Conservation (phyloP, 2,797 vertebrate species). For the Cirrhinus molitorella region DNA sequence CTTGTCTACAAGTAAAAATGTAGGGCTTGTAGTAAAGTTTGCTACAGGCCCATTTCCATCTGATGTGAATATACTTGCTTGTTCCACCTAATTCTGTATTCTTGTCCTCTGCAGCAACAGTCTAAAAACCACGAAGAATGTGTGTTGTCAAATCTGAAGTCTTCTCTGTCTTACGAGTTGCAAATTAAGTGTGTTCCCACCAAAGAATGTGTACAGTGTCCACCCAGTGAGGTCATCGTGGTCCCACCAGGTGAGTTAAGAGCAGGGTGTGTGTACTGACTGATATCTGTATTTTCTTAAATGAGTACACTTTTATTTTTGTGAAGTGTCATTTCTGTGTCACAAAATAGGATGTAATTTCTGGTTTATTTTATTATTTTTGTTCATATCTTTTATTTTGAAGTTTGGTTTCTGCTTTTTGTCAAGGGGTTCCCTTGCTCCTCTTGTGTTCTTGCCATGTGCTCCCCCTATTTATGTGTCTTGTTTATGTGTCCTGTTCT, state of each 20-base stretch:
- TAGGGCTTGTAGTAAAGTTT: not conserved
- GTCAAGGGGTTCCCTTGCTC: too few species aligned
- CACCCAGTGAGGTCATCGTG: constrained; percentile 63
- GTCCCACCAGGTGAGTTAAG: constrained; percentile 71
- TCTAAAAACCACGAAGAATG: constrained; percentile 15
- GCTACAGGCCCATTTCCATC: not conserved
- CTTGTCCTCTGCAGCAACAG: constrained; percentile 55
- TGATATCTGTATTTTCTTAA: not conserved
- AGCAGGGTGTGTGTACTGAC: not conserved
- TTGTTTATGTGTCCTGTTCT: too few species aligned
- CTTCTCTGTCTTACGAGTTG: constrained; percentile 66
- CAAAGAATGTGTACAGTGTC: constrained; percentile 64
- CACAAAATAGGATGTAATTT: not conserved
- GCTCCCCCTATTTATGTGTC: too few species aligned
- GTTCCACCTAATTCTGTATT: not conserved
- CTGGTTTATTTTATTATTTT: too few species aligned
- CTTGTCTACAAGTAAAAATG: not conserved
- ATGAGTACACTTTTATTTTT: not conserved
- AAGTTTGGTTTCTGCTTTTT: too few species aligned
- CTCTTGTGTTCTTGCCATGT: too few species aligned
- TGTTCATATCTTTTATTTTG: too few species aligned
- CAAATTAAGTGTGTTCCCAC: constrained; percentile 70
- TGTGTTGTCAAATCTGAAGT: constrained; percentile 58
- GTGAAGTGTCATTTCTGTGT: constrained; percentile 2
- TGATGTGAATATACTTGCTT: not conserved